Evolutionary conservation across 2,113 vertebrate genomes (phyloP).

Genomic region (Lycaon pictus): DNA sequence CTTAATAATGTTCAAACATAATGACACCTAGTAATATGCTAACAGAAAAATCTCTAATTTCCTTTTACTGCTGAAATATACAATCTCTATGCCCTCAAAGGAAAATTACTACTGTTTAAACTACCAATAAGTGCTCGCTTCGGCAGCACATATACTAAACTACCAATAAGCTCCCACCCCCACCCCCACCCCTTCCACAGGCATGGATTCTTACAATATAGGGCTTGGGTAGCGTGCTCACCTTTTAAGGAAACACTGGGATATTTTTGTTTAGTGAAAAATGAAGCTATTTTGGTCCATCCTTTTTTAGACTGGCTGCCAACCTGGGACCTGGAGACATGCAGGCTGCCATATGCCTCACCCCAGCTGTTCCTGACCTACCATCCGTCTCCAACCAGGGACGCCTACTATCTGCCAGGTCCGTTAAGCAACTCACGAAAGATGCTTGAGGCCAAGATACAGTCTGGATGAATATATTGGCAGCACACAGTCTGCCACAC

Average conservation of each 20-base stretch:
- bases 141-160: too few relatives aligned
- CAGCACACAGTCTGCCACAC: background rate
- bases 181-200: background rate
- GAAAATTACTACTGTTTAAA: background rate
- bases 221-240: background rate
- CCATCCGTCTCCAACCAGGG: slow-evolving; percentile 61
- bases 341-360: slow-evolving; percentile 57
- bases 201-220: background rate
- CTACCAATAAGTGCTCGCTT: background rate
- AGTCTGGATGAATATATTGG: background rate
- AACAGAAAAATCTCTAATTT: slow-evolving; percentile 49
- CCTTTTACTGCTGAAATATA: slow-evolving; percentile 31
- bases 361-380: slow-evolving; percentile 76
- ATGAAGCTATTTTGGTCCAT: slow-evolving; percentile 72
- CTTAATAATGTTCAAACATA: slow-evolving; percentile 33
- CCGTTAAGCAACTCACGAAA: slow-evolving; percentile 61
- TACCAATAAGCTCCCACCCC: background rate
- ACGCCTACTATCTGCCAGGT: slow-evolving; percentile 75
- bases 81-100: background rate
- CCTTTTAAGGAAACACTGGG: slow-evolving; percentile 45
- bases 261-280: slow-evolving; percentile 72
- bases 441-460: slow-evolving; percentile 9
- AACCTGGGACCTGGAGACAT: slow-evolving; percentile 61
- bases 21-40: slow-evolving; percentile 15
- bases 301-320: slow-evolving; percentile 48